Evolutionary conservation across 2,888 invertebrate species (phyloP), one percentile per base, ranked within the genome.

Genomic region (Brachyptera putata): DNA sequence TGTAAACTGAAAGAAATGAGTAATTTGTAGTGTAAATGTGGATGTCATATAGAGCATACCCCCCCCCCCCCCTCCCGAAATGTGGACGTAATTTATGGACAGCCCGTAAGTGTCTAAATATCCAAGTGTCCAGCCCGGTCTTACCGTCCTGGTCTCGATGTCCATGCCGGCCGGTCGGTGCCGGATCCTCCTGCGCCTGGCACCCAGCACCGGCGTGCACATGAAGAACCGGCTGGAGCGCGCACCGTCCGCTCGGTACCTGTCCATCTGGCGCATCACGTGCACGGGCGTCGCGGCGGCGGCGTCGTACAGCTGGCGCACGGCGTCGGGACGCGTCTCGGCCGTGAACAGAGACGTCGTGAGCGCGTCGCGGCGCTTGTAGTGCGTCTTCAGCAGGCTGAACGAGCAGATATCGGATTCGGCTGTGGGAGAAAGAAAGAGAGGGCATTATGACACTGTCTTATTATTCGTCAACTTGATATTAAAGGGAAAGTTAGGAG

Each of bases 81-180:
- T n/a, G n/a, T n/a, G n/a, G n/a, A n/a, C n/a, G n/a, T n/a, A n/a
- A n/a, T n/a, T n/a, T n/a, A n/a, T n/a, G n/a, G n/a, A n/a, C n/a
- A n/a, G n/a, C n/a, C n/a, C n/a, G n/a, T n/a, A n/a, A n/a, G n/a
- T n/a, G n/a, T n/a, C n/a, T n/a, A n/a, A n/a, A n/a, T n/a, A n/a
- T n/a, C n/a, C n/a, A n/a, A n/a, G n/a, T n/a, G n/a, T n/a, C n/a
- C n/a, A n/a, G n/a, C 11, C 30, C 30, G 18, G 3, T 83, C 89
- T 87, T 78, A 93, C 93, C 81, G 91, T 83, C 77, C 87, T 82
- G 63, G 91, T 91, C 78, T 93, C 93, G 71, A 93, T 93, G 74
- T 92, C 92, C 30, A 11, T 7, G 68, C 90, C 85, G 73, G 87
- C 84, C 65, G 87, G 80, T 72, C 81, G 83, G 70, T 82, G 84